Evolutionary conservation across 2,888 invertebrate species (phyloP), one percentile per base, ranked within the genome.

Genomic region (Hydraecia micacea): DNA sequence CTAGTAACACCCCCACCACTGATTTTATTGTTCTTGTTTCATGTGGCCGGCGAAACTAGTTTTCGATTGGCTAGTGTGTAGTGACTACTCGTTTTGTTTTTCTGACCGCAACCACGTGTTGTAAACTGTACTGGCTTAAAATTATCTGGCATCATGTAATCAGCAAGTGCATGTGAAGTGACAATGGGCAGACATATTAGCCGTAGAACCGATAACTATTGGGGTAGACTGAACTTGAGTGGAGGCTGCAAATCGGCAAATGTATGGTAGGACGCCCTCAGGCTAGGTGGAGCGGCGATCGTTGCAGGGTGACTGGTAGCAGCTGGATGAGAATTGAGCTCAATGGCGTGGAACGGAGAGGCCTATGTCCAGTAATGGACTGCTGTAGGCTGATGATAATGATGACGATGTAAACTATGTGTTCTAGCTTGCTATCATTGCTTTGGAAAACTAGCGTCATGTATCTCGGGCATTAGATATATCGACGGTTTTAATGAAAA

Each of bases 401-500:
- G 3, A 55, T 55, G 25, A 55, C 18, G 18, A 49, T 25, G 3
- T 28, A 15, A 28, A 60, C 18, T n/a, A n/a, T n/a, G n/a, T n/a
- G 28, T 15, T 28, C 15, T 60, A 6, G 28, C 7, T 60, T 60
- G 28, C 28, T 60, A 60, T 2, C 28, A 1, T 60, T 6, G 18
- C 62, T 32, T 18, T 62, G 32, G 18, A 18, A 3, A 18, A 18
- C 28, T 32, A 62, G 32, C 18, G 18, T 28, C 32, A 32, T 32
- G 62, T 62, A 62, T 62, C 18, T 62, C 9, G 18, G 8, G 18
- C 62, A 18, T 80, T 75, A 71, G 68, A 81, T 75, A 77, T 81
- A 82, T 83, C 60, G 68, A 67, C 28, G 60, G 46, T 78, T 87
- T 84, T 82, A 84, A 87, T 88, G 84, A 85, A 86, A 88, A 77